Base-by-base conservation (phyloP, 2,888 invertebrate species). In the Orthosia incerta region DNA sequence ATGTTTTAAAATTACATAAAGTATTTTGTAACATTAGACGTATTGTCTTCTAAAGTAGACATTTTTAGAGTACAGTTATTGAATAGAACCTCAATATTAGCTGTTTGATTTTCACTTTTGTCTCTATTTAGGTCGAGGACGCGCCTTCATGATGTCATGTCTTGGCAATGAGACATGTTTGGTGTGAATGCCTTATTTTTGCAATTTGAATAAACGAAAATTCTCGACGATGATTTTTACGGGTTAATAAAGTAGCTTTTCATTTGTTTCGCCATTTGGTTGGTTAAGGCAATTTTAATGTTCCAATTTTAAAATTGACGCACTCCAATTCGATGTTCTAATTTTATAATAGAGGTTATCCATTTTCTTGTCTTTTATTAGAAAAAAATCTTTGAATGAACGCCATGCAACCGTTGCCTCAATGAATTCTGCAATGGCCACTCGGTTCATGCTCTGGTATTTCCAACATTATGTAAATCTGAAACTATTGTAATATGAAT, bases 91-190 rank as follows among this genome's bases (percentile, higher is more conserved):
- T 83, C 88, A 85, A 81, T 71, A 74, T 92, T 93, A 88, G 90
- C 88, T 87, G 87, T 88, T 83, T 80, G 90, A 94, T 94, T 96
- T 96, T 95, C 95, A 93, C 95, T 93, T 91, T 91, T 87, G 86
- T 84, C 79, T 82, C 79, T 88, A 93, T 93, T 86, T 86, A 86
- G 95, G 95, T 95, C 95, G 95, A 95, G 95, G 95, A 94, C 95
- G 90, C 76, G 80, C 80, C 80, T 75, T 48, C 73, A 87, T 92
- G 92, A 93, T 90, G 93, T 93, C 92, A 91, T 80, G 18, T 7
- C 51, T 84, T 85, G 72, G 70, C 87, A 73, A 20, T 70, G 83
- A 74, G 71, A 16, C 50, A 50, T 20, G 73, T n/a, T 67, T 63
- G 59, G 57, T 71, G 57, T 50, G 74, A 86, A 86, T 79, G 57